Evolutionary conservation across 2,888 invertebrate genomes (phyloP), one percentile per base, ranked within the genome.

Genomic region (Ophioninae sp.): DNA sequence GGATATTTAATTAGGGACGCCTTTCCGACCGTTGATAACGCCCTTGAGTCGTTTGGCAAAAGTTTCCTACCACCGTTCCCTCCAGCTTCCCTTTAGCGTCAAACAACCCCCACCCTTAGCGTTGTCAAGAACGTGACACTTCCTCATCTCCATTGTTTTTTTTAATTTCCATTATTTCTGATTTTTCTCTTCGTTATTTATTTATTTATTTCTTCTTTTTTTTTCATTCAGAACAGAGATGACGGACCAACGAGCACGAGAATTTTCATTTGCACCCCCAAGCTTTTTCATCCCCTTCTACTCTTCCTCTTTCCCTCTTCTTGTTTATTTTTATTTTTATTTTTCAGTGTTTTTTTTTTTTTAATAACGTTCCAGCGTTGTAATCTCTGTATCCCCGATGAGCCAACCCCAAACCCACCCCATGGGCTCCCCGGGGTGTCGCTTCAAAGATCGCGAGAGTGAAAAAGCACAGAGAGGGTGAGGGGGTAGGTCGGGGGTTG

Each of bases 341-440:
- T 30, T 30, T 30, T 30, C 1, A 2, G 30, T 30, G 3, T 30
- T 37, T 50, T 20, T 80, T 77, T 77, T 82, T 85, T 86, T 87
- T 87, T 86, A 86, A 87, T 87, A 87, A 87, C 86, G 83, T 87
- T 86, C 86, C 72, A 77, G 72, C 84, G 85, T 67, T 86, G 87
- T 87, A 87, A 85, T 87, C 86, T 86, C 50, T 69, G 61, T 50
- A 85, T 86, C 77, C 75, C 68, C 65, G 68, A 50, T 72, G 68
- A 57, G 59, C 72, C 62, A 56, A 23, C 62, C 56, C 69, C 83
- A 80, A 81, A 73, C 81, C 57, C n/a, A 21, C 17, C 68, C 82
- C 73, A 64, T 20, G 68, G 73, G 59, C 81, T 80, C 81, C 41
- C 44, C 3, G 44, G 10, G 13, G 44, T 81, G 79, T 81, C 81